Evolutionary conservation across 2,113 vertebrate species (phyloP).

Genomic region (Reinhardtius hippoglossoides): DNA sequence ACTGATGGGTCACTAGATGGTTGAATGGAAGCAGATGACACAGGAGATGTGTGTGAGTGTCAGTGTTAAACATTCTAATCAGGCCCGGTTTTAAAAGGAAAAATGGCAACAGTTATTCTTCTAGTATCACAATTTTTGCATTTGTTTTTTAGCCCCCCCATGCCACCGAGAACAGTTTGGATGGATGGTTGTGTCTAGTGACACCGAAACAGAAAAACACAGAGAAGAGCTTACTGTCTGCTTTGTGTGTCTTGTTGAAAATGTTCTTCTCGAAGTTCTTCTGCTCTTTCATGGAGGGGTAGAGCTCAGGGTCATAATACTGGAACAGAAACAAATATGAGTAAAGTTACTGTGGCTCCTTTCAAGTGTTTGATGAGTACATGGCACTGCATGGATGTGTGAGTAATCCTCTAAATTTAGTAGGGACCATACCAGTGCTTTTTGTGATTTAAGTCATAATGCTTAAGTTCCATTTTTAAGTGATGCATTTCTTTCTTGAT

Average conservation of each 20-base stretch:
- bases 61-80: background rate
- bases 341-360: background rate
- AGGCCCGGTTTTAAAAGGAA: background rate
- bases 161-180: background rate
- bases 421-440: too few relatives aligned
- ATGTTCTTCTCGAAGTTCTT: slow-evolving; percentile 87
- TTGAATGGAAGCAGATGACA: slow-evolving; percentile 39
- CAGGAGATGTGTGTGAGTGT: slow-evolving; percentile 43
- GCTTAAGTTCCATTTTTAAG: too few relatives aligned
- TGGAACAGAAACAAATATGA: slow-evolving; percentile 60
- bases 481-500: too few relatives aligned
- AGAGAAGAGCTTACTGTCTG: slow-evolving; percentile 72
- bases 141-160: background rate
- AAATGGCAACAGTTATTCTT: background rate
- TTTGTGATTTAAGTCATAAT: too few relatives aligned
- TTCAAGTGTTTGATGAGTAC: too few relatives aligned
- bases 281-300: slow-evolving; percentile 87
- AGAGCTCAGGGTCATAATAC: slow-evolving; percentile 87
- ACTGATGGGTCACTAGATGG: background rate
- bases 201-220: background rate
- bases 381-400: too few relatives aligned
- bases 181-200: background rate
- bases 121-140: background rate
- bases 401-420: too few relatives aligned
- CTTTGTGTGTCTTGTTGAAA: slow-evolving; percentile 88